Percentiles rank a stretch among this genome's conserved stretches.
Conservation (phyloP, 1,140 invertebrate species). For the Sinella curviseta region DNA sequence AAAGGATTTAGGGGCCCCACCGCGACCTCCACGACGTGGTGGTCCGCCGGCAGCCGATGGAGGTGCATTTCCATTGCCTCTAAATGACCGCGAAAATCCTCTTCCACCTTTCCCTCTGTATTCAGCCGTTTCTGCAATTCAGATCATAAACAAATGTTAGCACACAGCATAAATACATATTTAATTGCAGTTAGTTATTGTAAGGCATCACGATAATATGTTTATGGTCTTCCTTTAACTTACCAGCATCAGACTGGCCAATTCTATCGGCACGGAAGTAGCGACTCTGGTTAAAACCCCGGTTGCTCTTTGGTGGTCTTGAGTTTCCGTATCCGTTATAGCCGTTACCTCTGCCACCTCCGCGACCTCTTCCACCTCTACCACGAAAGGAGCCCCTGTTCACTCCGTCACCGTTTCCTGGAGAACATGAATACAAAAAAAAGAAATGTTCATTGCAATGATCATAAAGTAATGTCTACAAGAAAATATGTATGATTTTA, state of each 20-base stretch:
- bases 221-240: neutral
- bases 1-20: neutral
- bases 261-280: neutral
- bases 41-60: neutral
- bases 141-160: neutral
- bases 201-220: too few relatives aligned
- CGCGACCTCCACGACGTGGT: neutral
- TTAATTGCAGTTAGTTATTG: too few relatives aligned
- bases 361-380: neutral
- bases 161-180: too few relatives aligned
- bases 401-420: neutral
- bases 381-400: slow-evolving; percentile 1
- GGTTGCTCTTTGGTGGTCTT: neutral
- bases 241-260: slow-evolving; percentile 4
- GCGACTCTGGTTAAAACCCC: neutral
- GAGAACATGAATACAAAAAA: neutral
- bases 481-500: neutral
- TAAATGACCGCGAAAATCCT: neutral
- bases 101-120: neutral
- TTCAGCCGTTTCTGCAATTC: neutral
- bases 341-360: neutral
- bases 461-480: too few relatives aligned
- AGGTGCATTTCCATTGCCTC: slow-evolving; percentile 2
- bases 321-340: slow-evolving; percentile 1
- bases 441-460: neutral